Percentiles rank a stretch among this genome's conserved stretches.
phyloP scores from a whole-genome alignment of 2,888 invertebrate genomes.

The Hipparchia sbordonii region DNA sequence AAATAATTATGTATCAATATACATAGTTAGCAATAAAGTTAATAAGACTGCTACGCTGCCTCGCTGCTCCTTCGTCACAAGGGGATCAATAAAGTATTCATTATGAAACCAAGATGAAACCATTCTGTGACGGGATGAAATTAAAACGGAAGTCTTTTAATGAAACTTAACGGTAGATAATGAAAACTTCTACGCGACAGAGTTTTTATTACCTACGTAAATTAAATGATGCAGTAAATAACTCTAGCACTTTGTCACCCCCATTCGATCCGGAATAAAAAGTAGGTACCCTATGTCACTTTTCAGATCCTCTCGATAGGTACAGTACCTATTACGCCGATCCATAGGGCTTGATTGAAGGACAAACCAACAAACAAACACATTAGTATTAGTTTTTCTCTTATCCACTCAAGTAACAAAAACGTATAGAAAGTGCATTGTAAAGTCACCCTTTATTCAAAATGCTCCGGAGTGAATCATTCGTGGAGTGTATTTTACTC shows the following conservation, averaged over 20 bases:
- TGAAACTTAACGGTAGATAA: conserved; percentile 17
- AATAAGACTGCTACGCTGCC: conserved; percentile 3
- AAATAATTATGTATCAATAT: not conserved
- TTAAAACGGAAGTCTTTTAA: conserved; percentile 15
- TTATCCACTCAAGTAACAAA: too few species aligned
- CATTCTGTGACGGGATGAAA: conserved; percentile 1
- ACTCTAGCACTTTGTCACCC: not conserved
- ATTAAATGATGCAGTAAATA: not conserved
- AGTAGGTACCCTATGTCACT: too few species aligned
- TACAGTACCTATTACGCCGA: too few species aligned
- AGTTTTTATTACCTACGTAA: conserved; percentile 4
- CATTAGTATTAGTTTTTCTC: too few species aligned
- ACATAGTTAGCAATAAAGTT: conserved; percentile 3
- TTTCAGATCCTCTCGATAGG: too few species aligned
- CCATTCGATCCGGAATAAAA: too few species aligned
- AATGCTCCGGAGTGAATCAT: too few species aligned
- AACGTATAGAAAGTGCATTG: too few species aligned
- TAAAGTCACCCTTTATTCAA: too few species aligned
- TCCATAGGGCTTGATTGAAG: too few species aligned
- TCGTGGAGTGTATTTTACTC: too few species aligned
- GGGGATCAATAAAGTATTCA: conserved; percentile 15
- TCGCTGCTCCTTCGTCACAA: conserved; percentile 7
- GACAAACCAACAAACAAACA: too few species aligned
- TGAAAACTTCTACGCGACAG: conserved; percentile 1
- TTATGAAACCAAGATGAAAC: conserved; percentile 7